A percentile compares a stretch with the other conserved stretches of the same genome.
Conservation (phyloP, 2,797 vertebrate genomes). For the Salarias fasciatus region DNA sequence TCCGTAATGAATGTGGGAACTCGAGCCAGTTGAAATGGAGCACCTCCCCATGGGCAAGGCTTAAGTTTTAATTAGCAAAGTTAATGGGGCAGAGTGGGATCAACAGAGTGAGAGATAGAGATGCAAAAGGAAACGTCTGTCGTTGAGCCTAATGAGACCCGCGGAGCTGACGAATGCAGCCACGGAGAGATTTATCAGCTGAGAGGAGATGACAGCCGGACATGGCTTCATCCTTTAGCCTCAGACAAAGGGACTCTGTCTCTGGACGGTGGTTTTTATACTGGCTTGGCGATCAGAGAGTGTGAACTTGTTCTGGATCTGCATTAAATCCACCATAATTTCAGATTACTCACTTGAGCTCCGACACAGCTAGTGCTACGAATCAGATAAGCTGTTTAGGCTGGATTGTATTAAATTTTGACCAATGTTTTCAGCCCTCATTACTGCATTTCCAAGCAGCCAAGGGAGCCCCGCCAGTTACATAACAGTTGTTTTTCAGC, state of each 20-base stretch:
- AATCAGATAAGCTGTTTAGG: slow-evolving; percentile 47
- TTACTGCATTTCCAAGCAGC: slow-evolving; percentile 30
- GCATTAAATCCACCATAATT: slow-evolving; percentile 45
- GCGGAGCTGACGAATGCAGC: slow-evolving; percentile 35
- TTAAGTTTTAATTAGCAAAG: slow-evolving; percentile 73
- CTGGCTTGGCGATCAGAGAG: slow-evolving; percentile 1
- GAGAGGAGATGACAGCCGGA: slow-evolving; percentile 26
- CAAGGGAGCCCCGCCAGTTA: slow-evolving; percentile 33
- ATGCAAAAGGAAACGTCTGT: slow-evolving; percentile 30
- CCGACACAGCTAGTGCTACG: slow-evolving; percentile 23
- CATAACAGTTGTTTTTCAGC: slow-evolving; percentile 48
- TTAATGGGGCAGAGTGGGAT: slow-evolving; percentile 65
- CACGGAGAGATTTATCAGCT: slow-evolving; percentile 21
- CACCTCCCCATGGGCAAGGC: slow-evolving; percentile 49
- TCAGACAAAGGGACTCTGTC: slow-evolving; percentile 13
- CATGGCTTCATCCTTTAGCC: slow-evolving; percentile 8
- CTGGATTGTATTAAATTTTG: slow-evolving; percentile 38
- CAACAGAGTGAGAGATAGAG: slow-evolving; percentile 32
- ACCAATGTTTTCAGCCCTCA: slow-evolving; percentile 41
- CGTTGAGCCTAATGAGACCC: slow-evolving; percentile 36
- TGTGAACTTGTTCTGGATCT: slow-evolving; percentile 29
- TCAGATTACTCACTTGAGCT: slow-evolving; percentile 41
- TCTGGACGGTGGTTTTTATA: slow-evolving; percentile 19
- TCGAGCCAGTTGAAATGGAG: slow-evolving; percentile 62
- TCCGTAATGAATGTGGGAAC: slow-evolving; percentile 72